Conservation (phyloP, 2,113 vertebrate species). For the Eupsittula cactorum region DNA sequence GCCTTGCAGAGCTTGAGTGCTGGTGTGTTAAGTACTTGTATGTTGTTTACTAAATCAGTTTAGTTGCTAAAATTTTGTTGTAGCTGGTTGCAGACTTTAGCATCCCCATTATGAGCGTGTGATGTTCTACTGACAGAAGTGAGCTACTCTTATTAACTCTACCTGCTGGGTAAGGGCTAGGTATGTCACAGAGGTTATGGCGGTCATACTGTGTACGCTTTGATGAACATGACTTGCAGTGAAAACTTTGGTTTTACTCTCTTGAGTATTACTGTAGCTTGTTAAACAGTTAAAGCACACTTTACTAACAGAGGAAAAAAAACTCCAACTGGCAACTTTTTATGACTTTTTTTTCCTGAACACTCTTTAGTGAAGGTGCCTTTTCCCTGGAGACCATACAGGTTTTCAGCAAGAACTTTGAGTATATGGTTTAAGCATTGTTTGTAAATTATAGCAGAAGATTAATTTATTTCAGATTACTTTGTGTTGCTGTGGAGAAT, state of each 20-base stretch:
- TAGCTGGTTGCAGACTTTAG: background rate
- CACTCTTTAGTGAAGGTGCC: background rate
- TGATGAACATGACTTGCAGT: background rate
- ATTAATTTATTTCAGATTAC: background rate
- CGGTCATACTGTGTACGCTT: background rate
- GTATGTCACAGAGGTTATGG: background rate
- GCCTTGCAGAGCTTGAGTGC: background rate
- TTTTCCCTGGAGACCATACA: background rate
- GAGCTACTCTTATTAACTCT: background rate
- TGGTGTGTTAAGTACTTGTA: background rate
- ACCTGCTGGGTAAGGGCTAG: background rate
- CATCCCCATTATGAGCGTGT: background rate
- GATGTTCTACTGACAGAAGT: rapidly evolving
- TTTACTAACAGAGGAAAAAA: background rate
- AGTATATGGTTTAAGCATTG: background rate
- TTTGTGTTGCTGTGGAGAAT: background rate
- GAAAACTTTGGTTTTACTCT: background rate
- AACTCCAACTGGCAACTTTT: background rate
- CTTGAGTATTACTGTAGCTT: background rate
- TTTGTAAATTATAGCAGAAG: background rate
- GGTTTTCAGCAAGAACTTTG: background rate
- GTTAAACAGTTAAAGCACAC: background rate
- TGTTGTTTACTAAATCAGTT: background rate
- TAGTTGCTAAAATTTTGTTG: background rate
- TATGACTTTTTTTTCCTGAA: background rate